Base-by-base conservation (phyloP, 53 echinoderm and acorn worm species). In the Patiria pectinifera region DNA sequence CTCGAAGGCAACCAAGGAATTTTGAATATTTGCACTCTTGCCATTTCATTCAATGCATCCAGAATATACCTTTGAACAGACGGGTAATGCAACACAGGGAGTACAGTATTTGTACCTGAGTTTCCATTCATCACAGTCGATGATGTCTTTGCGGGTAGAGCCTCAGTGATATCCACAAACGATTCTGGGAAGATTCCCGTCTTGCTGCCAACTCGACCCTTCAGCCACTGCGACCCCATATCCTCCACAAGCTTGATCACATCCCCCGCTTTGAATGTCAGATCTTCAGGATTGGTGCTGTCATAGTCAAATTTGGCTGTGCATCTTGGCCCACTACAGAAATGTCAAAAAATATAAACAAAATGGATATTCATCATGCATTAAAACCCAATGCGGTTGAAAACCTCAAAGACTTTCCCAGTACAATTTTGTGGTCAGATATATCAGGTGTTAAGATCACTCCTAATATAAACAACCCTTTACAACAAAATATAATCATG, bases 91-190 rank as follows among this genome's bases (percentile, higher is more conserved):
- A 35, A 35, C 35, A 35, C 35, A 35, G 35, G 35, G 35, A 35
- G 35, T 35, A 35, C 1, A 35, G 35, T 35, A 35, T 35, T 35
- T 35, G 53, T 90, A 90, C 90, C 90, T 66, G 90, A 80, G 80
- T 66, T 80, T 10, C 90, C 90, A 21, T 90, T 90, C 90, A 90
- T 77, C 14, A 53, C 69, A 19, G 60, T 49, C 3, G 82, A 11
- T 24, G 90, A 81, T 48, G 46, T 81, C 90, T 90, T 80, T 45
- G 46, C 69, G 0, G 90, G 90, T 25, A 99, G 91, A 82, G 95
- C 95, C 93, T 99, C 96, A 63, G 97, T 91, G 48, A 99, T 85
- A 0, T 99, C 99, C 62, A 99, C 96, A 78, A 95, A 99, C 13
- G 94, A 93, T 69, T 87, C 82, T 5, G 99, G 99, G 78, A 99